Conservation (phyloP, 37 sponge, comb jelly and placozoan genomes). For the Spongilla lacustris region DNA sequence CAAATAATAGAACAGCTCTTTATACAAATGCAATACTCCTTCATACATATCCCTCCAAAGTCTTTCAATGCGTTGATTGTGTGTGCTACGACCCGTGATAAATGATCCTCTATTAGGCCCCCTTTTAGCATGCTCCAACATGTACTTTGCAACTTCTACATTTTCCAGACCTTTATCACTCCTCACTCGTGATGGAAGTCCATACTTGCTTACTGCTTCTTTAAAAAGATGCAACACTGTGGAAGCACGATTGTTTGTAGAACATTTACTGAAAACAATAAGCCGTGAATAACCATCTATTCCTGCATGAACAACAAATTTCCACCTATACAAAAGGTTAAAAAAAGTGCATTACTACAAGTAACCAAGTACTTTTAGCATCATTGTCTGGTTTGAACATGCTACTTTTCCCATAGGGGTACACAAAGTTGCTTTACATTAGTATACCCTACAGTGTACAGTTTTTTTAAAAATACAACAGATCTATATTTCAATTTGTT, state of each 20-base stretch:
- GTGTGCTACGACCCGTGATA: conserved; percentile 65
- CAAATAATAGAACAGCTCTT: conserved; percentile 41
- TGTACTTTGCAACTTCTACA: conserved; percentile 54
- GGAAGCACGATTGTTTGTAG: conserved; percentile 45
- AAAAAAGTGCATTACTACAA: too few species aligned
- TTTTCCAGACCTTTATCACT: conserved; percentile 70
- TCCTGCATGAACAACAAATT: conserved; percentile 64
- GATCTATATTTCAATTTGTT: too few species aligned
- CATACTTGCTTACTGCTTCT: conserved; percentile 23
- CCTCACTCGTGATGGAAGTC: conserved; percentile 61
- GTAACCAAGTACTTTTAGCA: too few species aligned
- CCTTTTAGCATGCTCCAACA: conserved; percentile 52
- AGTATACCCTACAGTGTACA: too few species aligned
- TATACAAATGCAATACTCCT: conserved; percentile 10
- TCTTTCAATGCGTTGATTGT: conserved; percentile 71
- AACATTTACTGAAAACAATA: conserved; percentile 43
- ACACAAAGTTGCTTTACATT: too few species aligned
- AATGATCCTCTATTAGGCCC: conserved; percentile 49
- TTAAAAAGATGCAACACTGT: conserved; percentile 48
- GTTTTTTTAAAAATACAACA: too few species aligned
- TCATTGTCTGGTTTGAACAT: too few species aligned
- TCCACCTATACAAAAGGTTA: conserved; percentile 32
- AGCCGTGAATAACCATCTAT: conserved; percentile 62
- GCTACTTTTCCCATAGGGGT: too few species aligned
- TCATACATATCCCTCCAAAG: conserved; percentile 59